These are phyloP conservation scores for Leptinotarsa peninsularis DNA, from an alignment of 2,888 invertebrate genomes.

Conservation along the genomic window DNA sequence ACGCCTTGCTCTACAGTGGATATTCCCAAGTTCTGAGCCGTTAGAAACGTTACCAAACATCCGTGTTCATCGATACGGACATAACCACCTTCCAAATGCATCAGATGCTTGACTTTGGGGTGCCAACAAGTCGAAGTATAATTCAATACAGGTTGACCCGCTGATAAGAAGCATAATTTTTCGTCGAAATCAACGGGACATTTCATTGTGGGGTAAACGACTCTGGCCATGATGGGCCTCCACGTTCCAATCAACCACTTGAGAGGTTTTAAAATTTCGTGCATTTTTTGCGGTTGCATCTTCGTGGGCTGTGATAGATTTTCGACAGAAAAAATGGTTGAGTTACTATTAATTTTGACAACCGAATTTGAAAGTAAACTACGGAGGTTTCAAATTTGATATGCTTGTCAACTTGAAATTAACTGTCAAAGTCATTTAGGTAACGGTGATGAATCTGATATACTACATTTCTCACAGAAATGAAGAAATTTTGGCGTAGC, in stretches of 20 bases:
- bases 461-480: no score
- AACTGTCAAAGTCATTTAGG: no score
- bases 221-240: conserved; percentile 62
- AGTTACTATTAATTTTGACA: not conserved
- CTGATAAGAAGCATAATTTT: conserved; percentile 69
- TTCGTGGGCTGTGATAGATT: not conserved
- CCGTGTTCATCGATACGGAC: conserved; percentile 69
- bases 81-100: conserved; percentile 76
- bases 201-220: conserved; percentile 71
- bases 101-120: conserved; percentile 68
- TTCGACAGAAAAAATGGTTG: not conserved
- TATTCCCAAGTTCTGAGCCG: conserved; percentile 24
- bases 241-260: conserved; percentile 37
- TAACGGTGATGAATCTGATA: no score
- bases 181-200: conserved; percentile 71
- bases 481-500: no score
- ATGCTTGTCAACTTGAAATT: no score
- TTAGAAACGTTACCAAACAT: conserved; percentile 48
- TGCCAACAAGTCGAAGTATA: conserved; percentile 69
- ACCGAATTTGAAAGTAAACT: not conserved
- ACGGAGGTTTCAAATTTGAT: not conserved
- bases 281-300: conserved; percentile 29
- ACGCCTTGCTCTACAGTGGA: conserved; percentile 23
- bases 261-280: conserved; percentile 36
- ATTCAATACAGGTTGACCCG: conserved; percentile 74